These are phyloP conservation scores for Simalia tracyae DNA, from an alignment of 2,797 vertebrate species.

Conservation along the genomic window DNA sequence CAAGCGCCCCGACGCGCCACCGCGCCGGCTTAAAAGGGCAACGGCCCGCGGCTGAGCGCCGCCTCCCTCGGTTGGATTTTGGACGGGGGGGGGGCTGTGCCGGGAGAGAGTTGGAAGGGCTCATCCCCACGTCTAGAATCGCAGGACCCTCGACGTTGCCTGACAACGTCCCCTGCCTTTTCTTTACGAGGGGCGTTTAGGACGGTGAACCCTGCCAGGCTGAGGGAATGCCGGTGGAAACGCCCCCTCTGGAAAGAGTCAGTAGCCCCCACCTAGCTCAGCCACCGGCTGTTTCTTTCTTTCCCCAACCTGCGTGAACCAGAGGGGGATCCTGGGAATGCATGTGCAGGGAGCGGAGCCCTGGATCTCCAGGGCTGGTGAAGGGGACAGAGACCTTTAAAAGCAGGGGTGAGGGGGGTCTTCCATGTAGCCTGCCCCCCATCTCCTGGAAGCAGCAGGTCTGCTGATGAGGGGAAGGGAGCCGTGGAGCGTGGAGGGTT, in stretches of 20 bases:
- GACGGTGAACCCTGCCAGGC: background rate
- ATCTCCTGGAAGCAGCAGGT: background rate
- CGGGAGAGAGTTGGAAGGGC: background rate
- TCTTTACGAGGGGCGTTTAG: background rate
- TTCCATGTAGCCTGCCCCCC: background rate
- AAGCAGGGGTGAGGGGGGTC: background rate
- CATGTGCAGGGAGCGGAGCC: background rate
- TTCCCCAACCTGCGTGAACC: too few relatives aligned
- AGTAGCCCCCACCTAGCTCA: background rate
- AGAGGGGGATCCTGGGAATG: background rate
- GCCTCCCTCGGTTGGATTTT: too few relatives aligned
- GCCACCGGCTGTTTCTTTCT: background rate
- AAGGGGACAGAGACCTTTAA: background rate
- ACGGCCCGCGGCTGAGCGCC: background rate
- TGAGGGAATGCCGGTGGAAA: background rate
- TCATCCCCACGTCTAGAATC: background rate
- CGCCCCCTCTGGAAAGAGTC: too few relatives aligned
- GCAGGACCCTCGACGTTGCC: background rate
- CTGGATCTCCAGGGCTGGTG: too few relatives aligned
- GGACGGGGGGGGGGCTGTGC: background rate
- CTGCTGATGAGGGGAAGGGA: background rate
- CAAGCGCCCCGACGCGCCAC: accelerated
- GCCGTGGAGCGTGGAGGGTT: background rate
- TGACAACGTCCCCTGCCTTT: background rate
- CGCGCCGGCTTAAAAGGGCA: slow-evolving; percentile 31